These are phyloP conservation scores for Tragelaphus eurycerus DNA, from an alignment of 2,797 vertebrate species.

Conservation along the genomic window DNA sequence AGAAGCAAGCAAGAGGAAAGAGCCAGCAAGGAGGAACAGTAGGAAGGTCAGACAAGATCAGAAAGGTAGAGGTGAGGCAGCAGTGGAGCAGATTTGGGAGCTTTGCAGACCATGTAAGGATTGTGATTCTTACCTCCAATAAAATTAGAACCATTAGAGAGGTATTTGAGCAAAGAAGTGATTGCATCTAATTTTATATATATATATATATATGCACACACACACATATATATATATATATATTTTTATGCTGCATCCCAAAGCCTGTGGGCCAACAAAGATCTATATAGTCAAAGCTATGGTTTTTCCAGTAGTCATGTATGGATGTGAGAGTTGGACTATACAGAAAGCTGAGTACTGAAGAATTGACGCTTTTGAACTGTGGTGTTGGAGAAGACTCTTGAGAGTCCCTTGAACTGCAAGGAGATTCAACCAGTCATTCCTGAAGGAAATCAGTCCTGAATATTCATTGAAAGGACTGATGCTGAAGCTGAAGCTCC, in stretches of 20 bases:
- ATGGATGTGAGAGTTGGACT: neutral
- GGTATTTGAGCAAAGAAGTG: neutral
- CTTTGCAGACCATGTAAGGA: neutral
- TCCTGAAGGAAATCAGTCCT: neutral
- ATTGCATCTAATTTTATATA: neutral
- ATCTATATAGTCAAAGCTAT: neutral
- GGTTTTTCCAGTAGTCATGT: neutral
- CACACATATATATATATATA: fast-evolving
- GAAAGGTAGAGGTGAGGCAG: neutral
- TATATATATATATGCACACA: neutral
- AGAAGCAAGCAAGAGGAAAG: neutral
- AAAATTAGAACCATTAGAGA: neutral
- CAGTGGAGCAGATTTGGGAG: neutral
- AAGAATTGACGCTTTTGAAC: neutral
- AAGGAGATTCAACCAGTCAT: neutral
- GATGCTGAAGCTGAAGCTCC: neutral
- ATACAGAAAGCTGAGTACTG: neutral
- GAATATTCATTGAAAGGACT: neutral
- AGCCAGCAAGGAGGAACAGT: neutral
- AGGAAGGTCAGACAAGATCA: neutral
- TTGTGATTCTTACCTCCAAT: neutral
- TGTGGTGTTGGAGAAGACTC: neutral
- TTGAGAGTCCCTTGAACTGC: neutral
- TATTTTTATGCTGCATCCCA: neutral
- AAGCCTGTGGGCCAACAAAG: neutral